Base-by-base conservation (phyloP, 30 jellyfish, hydroid and myxozoan species). In the Rhopilema esculentum region DNA sequence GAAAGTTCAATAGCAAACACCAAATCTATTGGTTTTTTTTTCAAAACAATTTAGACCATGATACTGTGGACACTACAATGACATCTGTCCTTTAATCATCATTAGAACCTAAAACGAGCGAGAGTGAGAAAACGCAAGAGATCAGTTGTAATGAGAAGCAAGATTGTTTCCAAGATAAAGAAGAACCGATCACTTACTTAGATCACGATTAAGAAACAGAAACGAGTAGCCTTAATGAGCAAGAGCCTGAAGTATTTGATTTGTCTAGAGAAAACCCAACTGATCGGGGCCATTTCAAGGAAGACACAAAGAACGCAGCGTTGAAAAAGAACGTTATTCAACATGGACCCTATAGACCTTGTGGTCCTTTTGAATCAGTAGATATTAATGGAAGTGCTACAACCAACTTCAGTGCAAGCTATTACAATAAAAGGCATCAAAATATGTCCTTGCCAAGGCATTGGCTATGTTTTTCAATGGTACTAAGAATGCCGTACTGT, bases 281-380 rank as follows among this genome's bases (percentile, higher is more conserved):
- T 26, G 77, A 66, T 66, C 77, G 32, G 77, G 77, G 77, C 24
- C 77, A 66, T 66, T 66, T 66, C 32, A 26, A 66, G 32, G 32
- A 66, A 66, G 77, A 66, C 27, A 66, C 22, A 66, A 66, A 66
- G 77, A 66, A 66, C 77, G 77, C 22, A 66, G 77, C 77, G 22
- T 26, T 66, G 77, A 66, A 66, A 22, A 66, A 66, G 77, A 66
- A 66, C 77, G 22, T 66, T 26, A 66, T 66, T 66, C 77, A 66
- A 15, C 77, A 66, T 66, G 16, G 32, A 26, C 77, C 77, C 23
- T 66, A 19, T 22, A 66, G 77, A 66, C 27, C 77, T 21, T 66
- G 77, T 66, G 77, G 77, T 66, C 77, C 77, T 66, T 66, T 66
- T 66, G 77, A 66, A 66, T 66, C 77, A 66, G 77, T 66, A 66